phyloP scores from a whole-genome alignment of 2,797 vertebrate species.

The Apodemus agrarius region DNA sequence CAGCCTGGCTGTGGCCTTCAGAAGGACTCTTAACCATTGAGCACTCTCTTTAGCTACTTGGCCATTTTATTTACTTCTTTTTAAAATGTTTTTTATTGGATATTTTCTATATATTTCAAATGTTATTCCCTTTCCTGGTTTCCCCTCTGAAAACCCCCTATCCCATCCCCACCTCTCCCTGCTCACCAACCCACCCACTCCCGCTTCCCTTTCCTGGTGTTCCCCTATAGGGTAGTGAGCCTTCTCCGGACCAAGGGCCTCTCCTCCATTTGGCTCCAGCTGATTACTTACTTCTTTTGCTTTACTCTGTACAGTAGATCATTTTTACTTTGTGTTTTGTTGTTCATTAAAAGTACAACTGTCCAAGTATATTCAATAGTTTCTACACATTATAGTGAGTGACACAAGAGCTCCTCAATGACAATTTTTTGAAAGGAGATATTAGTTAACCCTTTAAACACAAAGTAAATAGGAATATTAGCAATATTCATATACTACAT shows the following conservation, averaged over 20 bases:
- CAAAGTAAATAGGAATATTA: constrained; percentile 48
- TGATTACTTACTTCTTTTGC: neutral
- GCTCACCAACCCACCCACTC: too few species aligned
- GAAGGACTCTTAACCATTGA: neutral
- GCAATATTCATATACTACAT: neutral
- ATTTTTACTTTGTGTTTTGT: constrained; percentile 61
- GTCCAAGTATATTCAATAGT: neutral
- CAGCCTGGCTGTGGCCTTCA: neutral
- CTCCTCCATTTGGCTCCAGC: too few species aligned
- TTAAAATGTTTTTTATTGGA: too few species aligned
- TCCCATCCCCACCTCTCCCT: too few species aligned
- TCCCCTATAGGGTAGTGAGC: too few species aligned
- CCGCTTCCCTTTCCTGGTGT: too few species aligned
- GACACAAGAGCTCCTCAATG: neutral
- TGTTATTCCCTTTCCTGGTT: too few species aligned
- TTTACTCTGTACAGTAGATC: neutral
- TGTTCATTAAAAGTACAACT: constrained; percentile 44
- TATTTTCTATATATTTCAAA: too few species aligned
- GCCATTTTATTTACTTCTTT: neutral
- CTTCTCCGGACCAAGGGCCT: too few species aligned
- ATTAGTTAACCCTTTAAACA: constrained; percentile 14
- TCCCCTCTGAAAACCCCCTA: too few species aligned
- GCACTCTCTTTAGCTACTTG: neutral
- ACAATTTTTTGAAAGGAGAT: neutral
- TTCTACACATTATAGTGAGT: neutral